A percentile compares a stretch with the other conserved stretches of the same genome.
phyloP scores from a whole-genome alignment of 2,113 vertebrate species.

The Fregetta grallaria region DNA sequence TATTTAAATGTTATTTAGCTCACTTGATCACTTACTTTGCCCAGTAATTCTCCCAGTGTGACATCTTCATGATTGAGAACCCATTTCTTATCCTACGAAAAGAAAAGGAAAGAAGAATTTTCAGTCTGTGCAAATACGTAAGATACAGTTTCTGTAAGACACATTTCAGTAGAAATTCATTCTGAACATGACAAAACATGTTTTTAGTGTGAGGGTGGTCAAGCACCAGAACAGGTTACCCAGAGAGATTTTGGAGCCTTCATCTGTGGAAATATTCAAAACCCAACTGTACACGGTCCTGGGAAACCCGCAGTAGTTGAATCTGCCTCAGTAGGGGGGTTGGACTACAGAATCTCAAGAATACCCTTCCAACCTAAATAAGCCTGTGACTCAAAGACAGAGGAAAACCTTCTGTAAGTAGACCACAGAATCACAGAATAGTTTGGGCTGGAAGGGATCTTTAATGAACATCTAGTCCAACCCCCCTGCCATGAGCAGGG shows the following conservation, averaged over 20 bases:
- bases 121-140: neutral
- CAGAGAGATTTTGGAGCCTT: neutral
- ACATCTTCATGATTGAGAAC: conserved; percentile 96
- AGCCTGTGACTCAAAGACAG: neutral
- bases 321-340: accelerated
- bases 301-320: neutral
- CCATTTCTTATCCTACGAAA: conserved; percentile 93
- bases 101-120: neutral
- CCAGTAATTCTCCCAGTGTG: conserved; percentile 87
- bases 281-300: neutral
- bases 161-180: neutral
- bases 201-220: neutral
- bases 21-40: conserved; percentile 83
- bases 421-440: neutral
- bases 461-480: neutral
- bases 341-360: neutral
- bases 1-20: neutral
- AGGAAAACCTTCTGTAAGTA: neutral
- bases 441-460: neutral
- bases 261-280: neutral
- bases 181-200: neutral
- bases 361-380: neutral
- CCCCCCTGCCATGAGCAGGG: neutral
- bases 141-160: neutral
- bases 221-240: neutral